Percentiles rank a stretch among this genome's conserved stretches.
These are phyloP conservation scores for Himalopsyche japonica DNA, from an alignment of 2,888 invertebrate species.

Conservation along the genomic window DNA sequence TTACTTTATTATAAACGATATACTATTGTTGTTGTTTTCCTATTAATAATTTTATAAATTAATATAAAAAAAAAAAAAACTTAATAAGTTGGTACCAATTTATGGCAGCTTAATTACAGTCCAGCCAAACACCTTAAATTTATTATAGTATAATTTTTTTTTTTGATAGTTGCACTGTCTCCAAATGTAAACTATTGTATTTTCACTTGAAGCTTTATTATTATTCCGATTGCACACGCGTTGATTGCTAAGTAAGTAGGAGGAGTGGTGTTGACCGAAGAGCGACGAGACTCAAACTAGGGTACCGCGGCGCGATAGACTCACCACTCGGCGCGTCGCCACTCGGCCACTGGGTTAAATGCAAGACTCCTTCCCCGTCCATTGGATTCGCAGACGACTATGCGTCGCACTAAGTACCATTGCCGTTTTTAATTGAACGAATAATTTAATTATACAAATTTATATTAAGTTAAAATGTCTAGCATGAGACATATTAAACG, in stretches of 20 bases:
- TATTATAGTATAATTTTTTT: too few species aligned
- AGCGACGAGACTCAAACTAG: neutral
- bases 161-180: neutral
- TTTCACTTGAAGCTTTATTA: neutral
- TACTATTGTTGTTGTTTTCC: too few species aligned
- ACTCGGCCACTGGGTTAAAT: conserved; percentile 3
- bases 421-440: too few species aligned
- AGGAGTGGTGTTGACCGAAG: neutral
- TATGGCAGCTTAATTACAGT: too few species aligned
- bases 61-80: too few species aligned
- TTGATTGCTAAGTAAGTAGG: neutral
- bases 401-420: neutral
- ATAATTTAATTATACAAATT: too few species aligned
- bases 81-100: too few species aligned
- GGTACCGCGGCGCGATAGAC: neutral
- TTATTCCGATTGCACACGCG: neutral
- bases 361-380: neutral
- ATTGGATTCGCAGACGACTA: neutral
- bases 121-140: too few species aligned
- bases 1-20: too few species aligned
- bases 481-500: too few species aligned
- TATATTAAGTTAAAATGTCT: too few species aligned
- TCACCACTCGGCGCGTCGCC: neutral
- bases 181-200: neutral
- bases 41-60: too few species aligned